Evolutionary conservation across 2,888 invertebrate species (phyloP), one percentile per base, ranked within the genome.

Genomic region (Ditula angustiorana): DNA sequence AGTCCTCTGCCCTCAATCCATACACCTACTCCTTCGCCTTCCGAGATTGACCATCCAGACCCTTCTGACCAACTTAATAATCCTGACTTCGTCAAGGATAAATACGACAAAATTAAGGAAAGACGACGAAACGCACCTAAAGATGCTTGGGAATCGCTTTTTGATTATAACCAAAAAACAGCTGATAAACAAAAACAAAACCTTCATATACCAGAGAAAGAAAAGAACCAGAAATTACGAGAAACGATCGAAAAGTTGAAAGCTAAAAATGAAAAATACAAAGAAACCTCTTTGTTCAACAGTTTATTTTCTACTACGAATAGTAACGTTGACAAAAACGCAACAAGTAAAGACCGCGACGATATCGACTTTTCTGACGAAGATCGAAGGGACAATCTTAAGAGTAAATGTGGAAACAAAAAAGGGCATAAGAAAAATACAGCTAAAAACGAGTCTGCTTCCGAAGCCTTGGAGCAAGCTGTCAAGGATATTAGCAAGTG

Each of bases 401-500:
- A 83, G 69, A 79, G 75, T 33, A 90, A 88, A 73, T 72, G 77
- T 56, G 78, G 72, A 53, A 67, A 67, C 52, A 92, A 90, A 69
- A 91, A 87, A 76, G 78, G 77, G 13, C 80, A 80, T n/a, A 92
- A 88, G 70, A 93, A 93, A 73, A 89, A 83, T 74, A 80, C 87
- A 5, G 91, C 90, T 46, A 94, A 93, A 73, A 94, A 93, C 72
- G 94, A 94, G 76, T 93, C 93, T 19, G 94, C 94, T 24, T 94
- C 94, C 46, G 88, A 92, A 77, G 92, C 90, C 30, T 76, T 92
- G 58, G 92, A 93, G 71, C 96, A 96, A 88, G 96, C 96, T 16
- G 92, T 96, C 0, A 96, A 97, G 94, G 97, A 97, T 81, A 97
- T 97, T 44, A 97, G 96, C 81, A 97, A 97, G 77, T 97, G 97